These are phyloP conservation scores for Campoplex capitator DNA, from an alignment of 2,888 invertebrate genomes.

Conservation along the genomic window DNA sequence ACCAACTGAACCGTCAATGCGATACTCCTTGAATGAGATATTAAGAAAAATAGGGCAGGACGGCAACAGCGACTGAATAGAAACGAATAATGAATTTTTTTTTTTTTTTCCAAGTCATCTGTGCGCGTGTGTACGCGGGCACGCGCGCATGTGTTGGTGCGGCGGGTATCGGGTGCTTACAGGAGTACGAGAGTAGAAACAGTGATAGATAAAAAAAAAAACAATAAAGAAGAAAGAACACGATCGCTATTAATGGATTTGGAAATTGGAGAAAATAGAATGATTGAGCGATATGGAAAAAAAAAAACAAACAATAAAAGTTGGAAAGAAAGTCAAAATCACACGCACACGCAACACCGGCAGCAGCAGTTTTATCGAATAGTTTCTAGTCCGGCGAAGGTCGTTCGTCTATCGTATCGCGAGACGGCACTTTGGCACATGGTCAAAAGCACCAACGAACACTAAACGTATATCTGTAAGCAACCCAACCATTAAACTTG, in stretches of 20 bases:
- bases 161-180: not conserved
- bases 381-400: slow-evolving; percentile 73
- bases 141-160: no score
- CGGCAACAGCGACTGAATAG: slow-evolving; percentile 13
- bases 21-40: slow-evolving; percentile 79
- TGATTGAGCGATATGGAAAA: slow-evolving; percentile 63
- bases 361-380: slow-evolving; percentile 80
- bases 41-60: slow-evolving; percentile 50
- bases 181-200: slow-evolving; percentile 11
- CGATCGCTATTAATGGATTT: slow-evolving; percentile 49
- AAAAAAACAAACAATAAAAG: slow-evolving; percentile 37
- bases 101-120: not conserved
- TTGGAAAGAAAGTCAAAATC: slow-evolving; percentile 60
- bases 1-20: slow-evolving; percentile 82
- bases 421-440: slow-evolving; percentile 63
- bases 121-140: no score
- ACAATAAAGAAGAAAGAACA: slow-evolving; percentile 50
- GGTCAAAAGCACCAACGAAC: slow-evolving; percentile 63
- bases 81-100: slow-evolving; percentile 43
- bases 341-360: slow-evolving; percentile 73
- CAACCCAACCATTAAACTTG: slow-evolving; percentile 82
- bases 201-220: slow-evolving; percentile 11
- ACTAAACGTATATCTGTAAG: slow-evolving; percentile 84
- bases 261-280: slow-evolving; percentile 55
- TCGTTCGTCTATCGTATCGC: slow-evolving; percentile 66